Evolutionary conservation across 2,888 invertebrate genomes (phyloP).

Genomic region (Stenolophus ochropezus): DNA sequence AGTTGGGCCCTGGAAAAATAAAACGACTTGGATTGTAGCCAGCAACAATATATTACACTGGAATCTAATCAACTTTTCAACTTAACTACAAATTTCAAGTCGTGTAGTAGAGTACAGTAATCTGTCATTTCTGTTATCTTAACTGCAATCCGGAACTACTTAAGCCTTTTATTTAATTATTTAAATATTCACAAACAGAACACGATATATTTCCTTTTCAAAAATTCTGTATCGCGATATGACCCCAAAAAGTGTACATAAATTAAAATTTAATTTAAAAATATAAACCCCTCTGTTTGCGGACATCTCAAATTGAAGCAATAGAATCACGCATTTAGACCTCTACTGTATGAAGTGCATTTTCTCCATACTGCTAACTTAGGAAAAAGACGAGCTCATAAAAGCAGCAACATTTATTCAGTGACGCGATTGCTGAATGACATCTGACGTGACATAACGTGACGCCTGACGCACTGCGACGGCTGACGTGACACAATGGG

Average conservation of each 20-base stretch:
- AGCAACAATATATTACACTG: constrained; percentile 36
- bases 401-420: not conserved
- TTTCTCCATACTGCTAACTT: not conserved
- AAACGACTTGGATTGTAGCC: not conserved
- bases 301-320: too few relatives aligned
- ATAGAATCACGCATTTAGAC: too few relatives aligned
- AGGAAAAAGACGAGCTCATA: not conserved
- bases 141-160: constrained; percentile 8
- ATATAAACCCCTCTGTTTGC: too few relatives aligned
- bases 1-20: not conserved
- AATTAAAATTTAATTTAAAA: too few relatives aligned
- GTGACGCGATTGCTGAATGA: not conserved
- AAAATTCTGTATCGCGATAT: too few relatives aligned
- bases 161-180: not conserved
- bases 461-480: constrained; percentile 27
- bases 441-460: not conserved
- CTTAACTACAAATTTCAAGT: constrained; percentile 20
- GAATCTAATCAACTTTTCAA: constrained; percentile 40
- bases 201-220: too few relatives aligned
- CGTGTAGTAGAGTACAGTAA: constrained; percentile 8
- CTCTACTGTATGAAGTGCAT: too few relatives aligned
- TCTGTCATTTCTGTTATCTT: constrained; percentile 36
- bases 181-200: not conserved
- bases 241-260: too few relatives aligned
- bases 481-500: not conserved